Evolutionary conservation across 2,113 vertebrate species (phyloP).

Genomic region (human): DNA sequence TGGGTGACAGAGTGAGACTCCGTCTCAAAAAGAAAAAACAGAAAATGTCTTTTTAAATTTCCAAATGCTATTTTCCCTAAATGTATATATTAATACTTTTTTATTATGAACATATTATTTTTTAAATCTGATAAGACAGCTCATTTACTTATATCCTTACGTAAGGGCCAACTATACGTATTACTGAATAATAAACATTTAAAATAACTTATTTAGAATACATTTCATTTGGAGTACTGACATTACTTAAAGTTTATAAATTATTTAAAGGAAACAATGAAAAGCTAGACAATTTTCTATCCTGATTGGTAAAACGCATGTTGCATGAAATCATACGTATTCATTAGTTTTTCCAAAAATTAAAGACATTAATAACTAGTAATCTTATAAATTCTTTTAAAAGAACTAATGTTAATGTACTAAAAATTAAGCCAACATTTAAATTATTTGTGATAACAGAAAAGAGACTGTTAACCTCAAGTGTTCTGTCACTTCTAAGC

Average conservation of each 20-base stretch:
- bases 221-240: neutral
- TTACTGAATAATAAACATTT: neutral
- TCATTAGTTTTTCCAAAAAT: slow-evolving; percentile 32
- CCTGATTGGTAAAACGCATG: slow-evolving; percentile 31
- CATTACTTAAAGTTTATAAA: neutral
- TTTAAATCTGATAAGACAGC: neutral
- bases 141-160: neutral
- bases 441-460: neutral
- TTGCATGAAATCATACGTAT: neutral
- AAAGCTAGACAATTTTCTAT: neutral
- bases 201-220: neutral
- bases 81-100: neutral
- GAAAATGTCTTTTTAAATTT: slow-evolving; percentile 29
- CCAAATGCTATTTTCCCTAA: slow-evolving; percentile 35
- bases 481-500: neutral
- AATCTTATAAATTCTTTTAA: slow-evolving; percentile 2
- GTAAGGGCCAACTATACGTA: neutral
- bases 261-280: slow-evolving; percentile 33
- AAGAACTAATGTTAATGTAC: neutral
- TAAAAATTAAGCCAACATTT: slow-evolving; percentile 46
- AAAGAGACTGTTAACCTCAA: neutral
- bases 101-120: neutral
- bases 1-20: too few species aligned
- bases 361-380: neutral
- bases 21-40: too few species aligned